Conservation (phyloP, 2,113 vertebrate genomes). For the Callopanchax toddi region DNA sequence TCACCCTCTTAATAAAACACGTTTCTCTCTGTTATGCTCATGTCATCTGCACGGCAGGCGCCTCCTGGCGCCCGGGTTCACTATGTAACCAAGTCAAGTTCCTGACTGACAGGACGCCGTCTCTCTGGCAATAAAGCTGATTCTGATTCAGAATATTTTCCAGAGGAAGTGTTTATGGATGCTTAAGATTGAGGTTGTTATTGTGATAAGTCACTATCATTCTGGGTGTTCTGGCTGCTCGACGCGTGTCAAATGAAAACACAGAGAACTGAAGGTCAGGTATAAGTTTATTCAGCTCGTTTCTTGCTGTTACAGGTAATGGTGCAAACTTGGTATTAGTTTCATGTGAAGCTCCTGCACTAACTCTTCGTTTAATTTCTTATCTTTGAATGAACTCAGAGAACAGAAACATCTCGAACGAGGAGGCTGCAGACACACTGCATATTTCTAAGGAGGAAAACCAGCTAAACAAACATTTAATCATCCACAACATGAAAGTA, state of each 20-base stretch:
- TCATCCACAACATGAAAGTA: conserved; percentile 64
- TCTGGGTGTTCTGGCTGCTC: too few relatives aligned
- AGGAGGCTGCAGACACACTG: conserved; percentile 38
- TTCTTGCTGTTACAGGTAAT: conserved; percentile 65
- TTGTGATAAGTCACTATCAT: too few relatives aligned
- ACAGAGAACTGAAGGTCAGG: conserved; percentile 53
- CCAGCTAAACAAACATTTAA: conserved; percentile 52
- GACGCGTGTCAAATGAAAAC: conserved; percentile 23
- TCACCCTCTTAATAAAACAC: too few relatives aligned
- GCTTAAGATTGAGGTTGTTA: too few relatives aligned
- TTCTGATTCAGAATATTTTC: too few relatives aligned
- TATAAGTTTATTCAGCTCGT: conserved; percentile 78
- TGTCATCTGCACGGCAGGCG: too few relatives aligned
- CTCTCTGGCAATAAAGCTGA: too few relatives aligned
- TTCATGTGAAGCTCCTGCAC: conserved; percentile 61
- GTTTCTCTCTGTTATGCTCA: too few relatives aligned
- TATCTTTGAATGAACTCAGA: conserved; percentile 52
- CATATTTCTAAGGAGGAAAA: conserved; percentile 33
- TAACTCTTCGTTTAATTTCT: conserved; percentile 44
- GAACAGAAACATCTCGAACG: conserved; percentile 44
- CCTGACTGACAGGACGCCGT: too few relatives aligned
- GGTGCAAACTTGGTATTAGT: conserved; percentile 56
- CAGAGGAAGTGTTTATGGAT: too few relatives aligned
- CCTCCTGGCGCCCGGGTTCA: too few relatives aligned
- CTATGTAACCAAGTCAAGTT: too few relatives aligned